These are phyloP conservation scores for Semnornis frantzii DNA, from an alignment of 2,113 vertebrate genomes.

Conservation along the genomic window DNA sequence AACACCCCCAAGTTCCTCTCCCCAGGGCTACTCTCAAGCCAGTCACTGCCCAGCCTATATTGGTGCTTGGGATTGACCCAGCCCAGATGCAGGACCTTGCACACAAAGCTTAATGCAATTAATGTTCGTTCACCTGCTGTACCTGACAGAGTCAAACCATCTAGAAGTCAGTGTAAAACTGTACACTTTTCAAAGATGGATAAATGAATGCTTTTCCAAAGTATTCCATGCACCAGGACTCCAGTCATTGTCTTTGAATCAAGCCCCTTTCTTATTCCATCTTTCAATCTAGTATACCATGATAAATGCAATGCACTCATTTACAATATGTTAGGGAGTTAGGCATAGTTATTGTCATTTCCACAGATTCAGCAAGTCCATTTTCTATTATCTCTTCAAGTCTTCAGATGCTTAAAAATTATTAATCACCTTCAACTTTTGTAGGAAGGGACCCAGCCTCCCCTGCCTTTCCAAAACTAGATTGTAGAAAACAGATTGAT, in stretches of 20 bases:
- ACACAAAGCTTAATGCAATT: neutral
- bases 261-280: neutral
- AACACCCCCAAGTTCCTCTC: too few species aligned
- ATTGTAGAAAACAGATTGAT: neutral
- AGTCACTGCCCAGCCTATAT: too few species aligned
- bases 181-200: neutral
- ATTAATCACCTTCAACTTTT: neutral
- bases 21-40: too few species aligned
- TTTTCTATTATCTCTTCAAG: neutral
- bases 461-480: neutral
- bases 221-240: neutral
- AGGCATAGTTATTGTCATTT: neutral
- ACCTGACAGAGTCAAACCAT: neutral
- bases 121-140: slow-evolving; percentile 2
- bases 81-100: too few species aligned
- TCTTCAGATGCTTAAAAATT: neutral
- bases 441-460: neutral
- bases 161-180: neutral
- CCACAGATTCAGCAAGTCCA: neutral
- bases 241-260: neutral
- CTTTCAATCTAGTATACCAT: neutral
- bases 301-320: neutral
- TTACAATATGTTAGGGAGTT: neutral
- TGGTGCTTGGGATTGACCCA: too few species aligned
- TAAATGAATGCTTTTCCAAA: neutral